Evolutionary conservation across 37 sponge, comb jelly and placozoan species (phyloP).

Genomic region (Diacarnus erythraeanus): DNA sequence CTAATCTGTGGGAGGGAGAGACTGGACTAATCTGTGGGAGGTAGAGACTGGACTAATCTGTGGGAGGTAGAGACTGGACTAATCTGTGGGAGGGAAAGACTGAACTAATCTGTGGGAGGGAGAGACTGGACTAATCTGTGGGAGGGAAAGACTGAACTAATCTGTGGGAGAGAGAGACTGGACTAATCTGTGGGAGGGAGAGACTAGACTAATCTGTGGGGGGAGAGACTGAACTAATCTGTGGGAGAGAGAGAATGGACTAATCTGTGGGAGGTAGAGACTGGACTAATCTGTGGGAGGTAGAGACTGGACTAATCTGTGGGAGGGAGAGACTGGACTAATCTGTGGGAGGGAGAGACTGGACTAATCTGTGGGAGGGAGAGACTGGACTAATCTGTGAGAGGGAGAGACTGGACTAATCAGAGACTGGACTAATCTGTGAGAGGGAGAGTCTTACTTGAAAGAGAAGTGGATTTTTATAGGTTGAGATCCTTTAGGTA

Average conservation of each 20-base stretch:
- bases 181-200: neutral
- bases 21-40: too few species aligned
- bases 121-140: too few species aligned
- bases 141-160: neutral
- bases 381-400: neutral
- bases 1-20: neutral
- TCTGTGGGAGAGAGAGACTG: neutral
- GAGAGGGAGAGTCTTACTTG: conserved; percentile 35
- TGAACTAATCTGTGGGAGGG: neutral
- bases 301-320: too few species aligned
- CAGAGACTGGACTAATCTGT: neutral
- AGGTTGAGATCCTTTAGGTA: conserved; percentile 55
- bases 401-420: neutral
- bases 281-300: neutral
- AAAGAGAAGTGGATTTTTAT: conserved; percentile 51
- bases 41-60: neutral
- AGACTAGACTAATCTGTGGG: too few species aligned
- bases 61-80: neutral
- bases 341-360: neutral
- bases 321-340: neutral
- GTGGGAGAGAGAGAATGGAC: neutral
- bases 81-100: too few species aligned
- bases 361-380: too few species aligned
- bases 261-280: too few species aligned
- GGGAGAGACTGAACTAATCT: neutral